phyloP scores from a whole-genome alignment of 2,797 vertebrate genomes.

The Heteromormyrus szaboi region DNA sequence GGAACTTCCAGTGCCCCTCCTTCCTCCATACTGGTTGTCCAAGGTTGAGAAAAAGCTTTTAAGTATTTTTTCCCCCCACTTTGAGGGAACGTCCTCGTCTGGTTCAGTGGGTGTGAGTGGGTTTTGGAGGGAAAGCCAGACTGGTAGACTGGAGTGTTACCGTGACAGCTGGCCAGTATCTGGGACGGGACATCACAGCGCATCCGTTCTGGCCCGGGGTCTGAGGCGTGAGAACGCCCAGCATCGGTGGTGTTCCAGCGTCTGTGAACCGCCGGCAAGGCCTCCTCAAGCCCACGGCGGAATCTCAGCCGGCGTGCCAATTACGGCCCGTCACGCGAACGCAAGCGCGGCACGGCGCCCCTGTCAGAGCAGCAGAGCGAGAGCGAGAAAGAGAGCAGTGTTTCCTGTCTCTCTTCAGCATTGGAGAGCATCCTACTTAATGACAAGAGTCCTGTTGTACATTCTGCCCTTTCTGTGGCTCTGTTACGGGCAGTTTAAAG shows the following conservation, averaged over 20 bases:
- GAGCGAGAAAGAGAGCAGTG: neutral
- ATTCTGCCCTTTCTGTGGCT: neutral
- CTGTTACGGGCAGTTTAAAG: neutral
- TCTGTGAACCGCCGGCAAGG: neutral
- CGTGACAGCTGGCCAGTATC: neutral
- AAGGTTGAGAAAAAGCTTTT: neutral
- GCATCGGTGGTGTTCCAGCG: neutral
- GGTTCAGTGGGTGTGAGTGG: neutral
- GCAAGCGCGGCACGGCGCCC: neutral
- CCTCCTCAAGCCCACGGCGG: neutral
- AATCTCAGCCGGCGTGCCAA: neutral
- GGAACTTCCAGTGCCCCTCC: neutral
- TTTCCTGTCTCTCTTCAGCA: conserved; percentile 1
- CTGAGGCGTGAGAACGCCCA: neutral
- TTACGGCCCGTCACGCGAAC: neutral
- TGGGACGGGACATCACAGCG: neutral
- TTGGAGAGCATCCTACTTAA: neutral
- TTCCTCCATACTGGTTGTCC: neutral
- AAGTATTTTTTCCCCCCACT: neutral
- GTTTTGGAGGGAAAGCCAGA: neutral
- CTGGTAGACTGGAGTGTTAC: neutral
- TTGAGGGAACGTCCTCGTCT: neutral
- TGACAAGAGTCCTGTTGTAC: neutral
- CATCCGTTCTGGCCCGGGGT: neutral
- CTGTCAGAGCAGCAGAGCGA: neutral